phyloP scores from a whole-genome alignment of 2,888 invertebrate genomes.

The Diarsia dahlii region DNA sequence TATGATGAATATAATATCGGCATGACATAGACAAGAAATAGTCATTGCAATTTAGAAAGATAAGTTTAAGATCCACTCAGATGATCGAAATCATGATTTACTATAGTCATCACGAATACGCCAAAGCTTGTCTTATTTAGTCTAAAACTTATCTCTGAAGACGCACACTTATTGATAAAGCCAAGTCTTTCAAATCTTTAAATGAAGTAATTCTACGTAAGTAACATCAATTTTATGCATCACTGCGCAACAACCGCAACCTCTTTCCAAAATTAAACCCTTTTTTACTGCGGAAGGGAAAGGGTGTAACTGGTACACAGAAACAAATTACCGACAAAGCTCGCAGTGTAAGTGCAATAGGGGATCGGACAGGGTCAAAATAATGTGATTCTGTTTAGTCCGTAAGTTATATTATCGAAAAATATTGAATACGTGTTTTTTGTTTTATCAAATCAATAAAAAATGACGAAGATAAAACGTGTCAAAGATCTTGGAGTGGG shows the following conservation, averaged over 20 bases:
- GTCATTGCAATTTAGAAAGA: background rate
- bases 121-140: background rate
- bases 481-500: too few species aligned
- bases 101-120: background rate
- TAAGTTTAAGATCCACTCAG: background rate
- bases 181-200: background rate
- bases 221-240: constrained; percentile 30
- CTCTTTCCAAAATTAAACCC: background rate
- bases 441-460: too few species aligned
- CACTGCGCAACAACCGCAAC: constrained; percentile 5
- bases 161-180: background rate
- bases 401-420: too few species aligned
- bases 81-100: background rate
- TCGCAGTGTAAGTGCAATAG: background rate
- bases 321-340: background rate
- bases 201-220: constrained; percentile 10
- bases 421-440: too few species aligned
- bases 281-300: constrained; percentile 20
- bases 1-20: background rate
- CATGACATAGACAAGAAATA: background rate
- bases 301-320: background rate
- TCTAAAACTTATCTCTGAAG: background rate
- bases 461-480: too few species aligned
- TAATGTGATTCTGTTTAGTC: too few species aligned
- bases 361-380: too few species aligned